Base-by-base conservation (phyloP, 2,888 invertebrate species). In the Emmelina monodactyla region DNA sequence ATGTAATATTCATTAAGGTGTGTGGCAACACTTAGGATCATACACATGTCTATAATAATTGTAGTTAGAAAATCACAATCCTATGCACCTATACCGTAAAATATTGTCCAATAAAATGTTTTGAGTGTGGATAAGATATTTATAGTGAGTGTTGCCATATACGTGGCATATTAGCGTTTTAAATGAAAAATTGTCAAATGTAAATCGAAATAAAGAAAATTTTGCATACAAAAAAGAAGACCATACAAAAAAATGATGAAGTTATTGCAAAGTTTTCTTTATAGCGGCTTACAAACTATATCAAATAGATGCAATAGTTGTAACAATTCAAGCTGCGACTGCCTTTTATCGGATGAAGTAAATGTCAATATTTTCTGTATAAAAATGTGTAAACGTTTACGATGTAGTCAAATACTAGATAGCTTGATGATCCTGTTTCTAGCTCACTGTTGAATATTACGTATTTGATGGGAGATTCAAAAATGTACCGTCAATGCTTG, bases 311-410 rank as follows among this genome's bases (percentile, higher is more conserved):
- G 62, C 68, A 62, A 69, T 65, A 66, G 62, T 51, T 53, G 55
- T 58, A 55, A 55, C 45, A 50, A 56, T 51, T 47, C 66, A 64
- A 64, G 69, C 72, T 72, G 69, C 51, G 59, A 69, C 67, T 62
- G 73, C 72, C 71, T 70, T 61, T 61, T 55, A 58, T 53, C 54
- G 58, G 58, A 65, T 57, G 61, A 61, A 62, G 57, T 65, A 50
- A 51, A 65, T 55, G 66, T 71, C 65, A 61, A 67, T 73, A 73
- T 73, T 75, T 76, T 75, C 72, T 73, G 75, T 72, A 64, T 66
- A 58, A 61, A 28, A 29, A 29, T 29, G 29, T 56, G 51, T 71
- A 64, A 69, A 70, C 61, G 59, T 73, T 69, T 65, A 62, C 58
- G 58, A 55, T 46, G 66, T 72, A 73, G 75, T 6, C 12, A 5